phyloP scores from a whole-genome alignment of 2,113 vertebrate species.

The Pipra filicauda region DNA sequence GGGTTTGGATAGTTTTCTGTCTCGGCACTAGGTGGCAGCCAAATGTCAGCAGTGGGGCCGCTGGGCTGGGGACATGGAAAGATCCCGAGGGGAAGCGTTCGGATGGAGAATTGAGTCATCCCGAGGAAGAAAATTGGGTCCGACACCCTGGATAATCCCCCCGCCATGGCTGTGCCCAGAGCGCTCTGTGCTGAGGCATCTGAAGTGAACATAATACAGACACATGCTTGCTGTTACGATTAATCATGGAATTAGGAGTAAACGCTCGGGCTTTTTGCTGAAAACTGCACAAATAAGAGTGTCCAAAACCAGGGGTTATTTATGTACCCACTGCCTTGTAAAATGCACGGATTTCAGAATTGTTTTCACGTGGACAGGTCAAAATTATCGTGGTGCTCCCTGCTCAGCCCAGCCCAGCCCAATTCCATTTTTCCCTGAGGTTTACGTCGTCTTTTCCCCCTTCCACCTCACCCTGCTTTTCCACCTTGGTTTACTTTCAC shows the following conservation, averaged over 20 bases:
- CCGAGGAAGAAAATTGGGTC: background rate
- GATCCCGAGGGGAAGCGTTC: background rate
- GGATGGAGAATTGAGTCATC: background rate
- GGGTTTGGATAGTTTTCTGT: background rate
- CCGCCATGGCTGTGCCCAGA: background rate
- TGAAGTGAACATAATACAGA: accelerated
- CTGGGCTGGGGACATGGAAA: background rate
- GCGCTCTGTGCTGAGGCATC: background rate
- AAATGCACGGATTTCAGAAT: background rate
- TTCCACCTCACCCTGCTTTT: background rate
- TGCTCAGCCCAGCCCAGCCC: background rate
- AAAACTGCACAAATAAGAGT: background rate
- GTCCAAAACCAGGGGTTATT: background rate
- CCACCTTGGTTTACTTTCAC: too few relatives aligned
- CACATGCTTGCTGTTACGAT: background rate
- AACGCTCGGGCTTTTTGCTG: background rate
- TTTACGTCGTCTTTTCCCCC: background rate
- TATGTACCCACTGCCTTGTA: too few relatives aligned
- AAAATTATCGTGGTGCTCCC: background rate
- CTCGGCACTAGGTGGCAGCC: background rate
- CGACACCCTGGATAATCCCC: background rate
- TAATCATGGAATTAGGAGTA: background rate
- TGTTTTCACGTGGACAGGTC: accelerated
- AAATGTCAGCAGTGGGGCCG: background rate
- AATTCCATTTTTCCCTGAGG: background rate